These are phyloP conservation scores for Lepus oiostolus DNA, from an alignment of 2,797 vertebrate species.

Conservation along the genomic window DNA sequence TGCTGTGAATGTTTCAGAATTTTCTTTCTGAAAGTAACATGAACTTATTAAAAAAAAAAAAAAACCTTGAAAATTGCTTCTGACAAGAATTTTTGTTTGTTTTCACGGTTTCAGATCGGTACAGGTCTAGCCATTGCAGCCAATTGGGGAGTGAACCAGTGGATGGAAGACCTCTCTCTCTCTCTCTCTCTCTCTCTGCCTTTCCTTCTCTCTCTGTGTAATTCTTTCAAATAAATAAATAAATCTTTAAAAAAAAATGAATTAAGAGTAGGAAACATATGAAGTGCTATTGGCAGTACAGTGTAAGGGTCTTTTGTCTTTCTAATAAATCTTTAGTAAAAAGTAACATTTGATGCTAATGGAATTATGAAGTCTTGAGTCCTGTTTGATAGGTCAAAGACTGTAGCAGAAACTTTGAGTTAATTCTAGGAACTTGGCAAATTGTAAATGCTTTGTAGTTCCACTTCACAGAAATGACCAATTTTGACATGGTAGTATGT, in stretches of 20 bases:
- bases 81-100: constrained; percentile 21
- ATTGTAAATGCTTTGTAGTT: neutral
- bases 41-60: constrained; percentile 50
- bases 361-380: neutral
- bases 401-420: neutral
- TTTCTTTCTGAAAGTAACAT: constrained; percentile 50
- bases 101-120: neutral
- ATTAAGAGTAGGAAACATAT: neutral
- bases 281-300: neutral
- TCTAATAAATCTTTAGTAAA: constrained; percentile 32
- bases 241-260: neutral
- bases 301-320: neutral
- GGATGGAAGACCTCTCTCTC: no score
- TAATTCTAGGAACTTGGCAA: constrained; percentile 14
- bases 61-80: constrained; percentile 34
- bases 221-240: no score
- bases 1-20: constrained; percentile 47
- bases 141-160: no score
- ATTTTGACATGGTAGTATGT: neutral
- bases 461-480: constrained; percentile 16
- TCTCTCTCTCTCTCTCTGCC: no score
- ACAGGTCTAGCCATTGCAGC: no score
- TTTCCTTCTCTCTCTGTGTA: no score
- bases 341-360: neutral
- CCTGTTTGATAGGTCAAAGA: neutral